Conservation (phyloP, 2,888 invertebrate species). For the Tenthredo amoena region DNA sequence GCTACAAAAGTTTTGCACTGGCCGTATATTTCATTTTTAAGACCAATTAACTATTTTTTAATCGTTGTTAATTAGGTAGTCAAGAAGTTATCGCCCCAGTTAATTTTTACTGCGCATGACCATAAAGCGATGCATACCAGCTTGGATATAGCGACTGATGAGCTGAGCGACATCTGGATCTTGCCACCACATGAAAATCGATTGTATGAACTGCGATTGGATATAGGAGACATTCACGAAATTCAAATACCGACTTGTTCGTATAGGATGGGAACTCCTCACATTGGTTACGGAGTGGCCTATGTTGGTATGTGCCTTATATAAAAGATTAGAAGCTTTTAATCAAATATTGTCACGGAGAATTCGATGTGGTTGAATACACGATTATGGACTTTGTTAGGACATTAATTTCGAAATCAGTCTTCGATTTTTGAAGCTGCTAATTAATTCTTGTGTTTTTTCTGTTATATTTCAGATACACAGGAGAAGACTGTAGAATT, state of each 20-base stretch:
- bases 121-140: conserved; percentile 83
- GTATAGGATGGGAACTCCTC: conserved; percentile 95
- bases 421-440: neutral
- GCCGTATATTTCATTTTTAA: neutral
- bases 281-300: conserved; percentile 93
- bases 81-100: conserved; percentile 83
- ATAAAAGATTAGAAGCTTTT: neutral
- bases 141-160: conserved; percentile 73
- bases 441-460: neutral
- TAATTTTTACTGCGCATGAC: conserved; percentile 86
- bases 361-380: neutral
- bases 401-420: neutral
- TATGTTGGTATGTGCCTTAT: conserved; percentile 83
- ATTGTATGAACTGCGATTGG: conserved; percentile 77
- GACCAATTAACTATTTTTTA: neutral
- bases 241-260: conserved; percentile 96
- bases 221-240: conserved; percentile 82
- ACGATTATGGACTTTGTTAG: too few species aligned
- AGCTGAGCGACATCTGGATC: conserved; percentile 72
- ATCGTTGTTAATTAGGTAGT: conserved; percentile 79
- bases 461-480: conserved; percentile 80
- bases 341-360: neutral
- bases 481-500: conserved; percentile 82
- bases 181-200: conserved; percentile 73
- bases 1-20: neutral